Evolutionary conservation across 2,888 invertebrate genomes (phyloP).

Genomic region (Lithophane ornitopus): DNA sequence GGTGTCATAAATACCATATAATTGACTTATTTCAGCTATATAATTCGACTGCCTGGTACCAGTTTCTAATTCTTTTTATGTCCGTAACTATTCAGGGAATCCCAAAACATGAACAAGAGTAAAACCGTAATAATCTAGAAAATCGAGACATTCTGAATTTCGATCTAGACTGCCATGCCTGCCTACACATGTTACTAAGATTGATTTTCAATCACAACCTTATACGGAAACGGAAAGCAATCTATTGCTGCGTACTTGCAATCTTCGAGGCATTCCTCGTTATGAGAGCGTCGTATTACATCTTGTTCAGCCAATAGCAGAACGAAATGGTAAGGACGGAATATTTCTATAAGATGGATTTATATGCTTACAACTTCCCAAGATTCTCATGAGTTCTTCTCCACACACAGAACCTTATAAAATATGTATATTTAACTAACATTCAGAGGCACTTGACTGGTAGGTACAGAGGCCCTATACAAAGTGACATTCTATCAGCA

Average conservation of each 20-base stretch:
- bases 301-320: constrained; percentile 21
- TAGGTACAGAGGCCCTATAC: too few species aligned
- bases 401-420: too few species aligned
- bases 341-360: background rate
- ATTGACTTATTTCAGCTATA: background rate
- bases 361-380: background rate
- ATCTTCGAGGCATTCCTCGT: constrained; percentile 51
- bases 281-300: constrained; percentile 25
- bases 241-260: constrained; percentile 52
- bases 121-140: background rate
- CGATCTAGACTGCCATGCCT: constrained; percentile 24
- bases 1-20: background rate
- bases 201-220: constrained; percentile 53
- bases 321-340: constrained; percentile 4
- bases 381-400: background rate
- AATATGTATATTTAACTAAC: background rate
- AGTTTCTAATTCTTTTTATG: too few species aligned
- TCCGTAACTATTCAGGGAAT: background rate
- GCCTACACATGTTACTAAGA: constrained; percentile 26
- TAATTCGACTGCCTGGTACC: background rate
- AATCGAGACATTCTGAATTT: background rate
- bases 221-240: constrained; percentile 49
- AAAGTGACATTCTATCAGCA: too few species aligned
- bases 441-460: background rate
- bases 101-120: background rate